These are phyloP conservation scores for Coreius guichenoti DNA, from an alignment of 2,797 vertebrate species.

Conservation along the genomic window DNA sequence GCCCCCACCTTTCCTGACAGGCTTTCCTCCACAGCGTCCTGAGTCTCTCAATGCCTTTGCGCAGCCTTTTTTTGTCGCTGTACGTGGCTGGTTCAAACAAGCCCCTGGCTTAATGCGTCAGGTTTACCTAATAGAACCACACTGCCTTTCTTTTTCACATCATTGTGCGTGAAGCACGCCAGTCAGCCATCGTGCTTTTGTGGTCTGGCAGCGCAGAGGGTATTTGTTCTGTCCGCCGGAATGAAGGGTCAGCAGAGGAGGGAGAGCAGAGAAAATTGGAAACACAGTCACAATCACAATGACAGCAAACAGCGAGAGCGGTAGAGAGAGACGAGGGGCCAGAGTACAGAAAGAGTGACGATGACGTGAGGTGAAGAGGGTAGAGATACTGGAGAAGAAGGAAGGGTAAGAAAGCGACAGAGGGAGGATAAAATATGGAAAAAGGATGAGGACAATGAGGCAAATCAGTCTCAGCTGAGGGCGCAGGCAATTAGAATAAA, in stretches of 20 bases:
- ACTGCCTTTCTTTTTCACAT: constrained; percentile 72
- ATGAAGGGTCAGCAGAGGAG: constrained; percentile 75
- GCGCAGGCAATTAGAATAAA: constrained; percentile 82
- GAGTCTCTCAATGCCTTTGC: constrained; percentile 58
- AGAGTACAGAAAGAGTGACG: constrained; percentile 38
- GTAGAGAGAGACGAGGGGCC: constrained; percentile 20
- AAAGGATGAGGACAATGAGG: constrained; percentile 75
- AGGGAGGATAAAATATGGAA: constrained; percentile 69
- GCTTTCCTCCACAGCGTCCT: constrained; percentile 56
- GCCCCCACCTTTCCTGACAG: constrained; percentile 29
- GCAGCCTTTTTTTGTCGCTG: constrained; percentile 33
- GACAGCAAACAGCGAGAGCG: constrained; percentile 61
- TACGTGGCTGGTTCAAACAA: constrained; percentile 62
- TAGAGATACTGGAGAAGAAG: constrained; percentile 57
- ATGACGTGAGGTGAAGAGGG: constrained; percentile 48
- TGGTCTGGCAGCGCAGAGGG: constrained; percentile 72
- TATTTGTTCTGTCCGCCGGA: constrained; percentile 79
- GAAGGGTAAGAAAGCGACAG: constrained; percentile 41
- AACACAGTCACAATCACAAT: constrained; percentile 66
- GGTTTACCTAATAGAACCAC: constrained; percentile 77
- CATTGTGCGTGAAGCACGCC: constrained; percentile 72
- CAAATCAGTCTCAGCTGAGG: constrained; percentile 74
- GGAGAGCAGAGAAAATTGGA: constrained; percentile 73
- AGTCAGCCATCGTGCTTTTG: constrained; percentile 70
- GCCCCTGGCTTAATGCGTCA: constrained; percentile 67